phyloP scores from a whole-genome alignment of 2,888 invertebrate species.

The Idaea straminata region DNA sequence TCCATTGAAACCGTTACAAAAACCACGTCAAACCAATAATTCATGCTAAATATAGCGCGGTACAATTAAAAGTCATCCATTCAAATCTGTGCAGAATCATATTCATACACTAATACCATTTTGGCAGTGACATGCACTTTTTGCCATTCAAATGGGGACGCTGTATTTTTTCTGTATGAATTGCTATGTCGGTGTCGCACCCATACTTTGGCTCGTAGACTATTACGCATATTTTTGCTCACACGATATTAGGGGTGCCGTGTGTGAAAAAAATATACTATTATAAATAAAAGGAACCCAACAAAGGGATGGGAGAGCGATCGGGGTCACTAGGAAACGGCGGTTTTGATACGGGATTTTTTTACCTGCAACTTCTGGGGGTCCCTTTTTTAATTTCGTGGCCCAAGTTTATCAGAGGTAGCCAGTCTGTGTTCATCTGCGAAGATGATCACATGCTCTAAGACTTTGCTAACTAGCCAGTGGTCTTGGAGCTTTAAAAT shows the following conservation, averaged over 20 bases:
- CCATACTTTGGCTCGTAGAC: slow-evolving; percentile 50
- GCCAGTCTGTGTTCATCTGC: slow-evolving; percentile 79
- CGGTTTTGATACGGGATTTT: slow-evolving; percentile 78
- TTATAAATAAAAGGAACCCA: slow-evolving; percentile 75
- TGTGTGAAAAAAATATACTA: slow-evolving; percentile 79
- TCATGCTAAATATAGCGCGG: slow-evolving; percentile 76
- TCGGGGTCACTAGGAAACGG: slow-evolving; percentile 81
- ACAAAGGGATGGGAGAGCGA: slow-evolving; percentile 79
- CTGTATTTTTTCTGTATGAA: slow-evolving; percentile 67
- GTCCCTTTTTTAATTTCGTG: slow-evolving; percentile 68
- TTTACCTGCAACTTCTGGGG: slow-evolving; percentile 73
- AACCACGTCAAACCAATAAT: slow-evolving; percentile 75
- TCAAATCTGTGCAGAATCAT: slow-evolving; percentile 72
- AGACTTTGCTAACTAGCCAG: slow-evolving; percentile 62
- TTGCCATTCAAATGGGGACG: slow-evolving; percentile 79
- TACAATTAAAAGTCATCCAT: slow-evolving; percentile 79
- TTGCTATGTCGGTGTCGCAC: slow-evolving; percentile 28
- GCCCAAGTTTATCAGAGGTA: slow-evolving; percentile 64
- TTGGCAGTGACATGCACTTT: slow-evolving; percentile 78
- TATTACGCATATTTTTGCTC: slow-evolving; percentile 78
- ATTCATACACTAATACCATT: slow-evolving; percentile 77
- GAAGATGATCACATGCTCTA: slow-evolving; percentile 78
- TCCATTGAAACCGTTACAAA: slow-evolving; percentile 41
- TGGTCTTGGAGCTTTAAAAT: slow-evolving; percentile 48
- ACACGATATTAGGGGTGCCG: slow-evolving; percentile 76